A percentile compares a stretch with the other conserved stretches of the same genome.
Evolutionary conservation across 2,797 vertebrate genomes (phyloP).

Genomic region (Helarctos malayanus): DNA sequence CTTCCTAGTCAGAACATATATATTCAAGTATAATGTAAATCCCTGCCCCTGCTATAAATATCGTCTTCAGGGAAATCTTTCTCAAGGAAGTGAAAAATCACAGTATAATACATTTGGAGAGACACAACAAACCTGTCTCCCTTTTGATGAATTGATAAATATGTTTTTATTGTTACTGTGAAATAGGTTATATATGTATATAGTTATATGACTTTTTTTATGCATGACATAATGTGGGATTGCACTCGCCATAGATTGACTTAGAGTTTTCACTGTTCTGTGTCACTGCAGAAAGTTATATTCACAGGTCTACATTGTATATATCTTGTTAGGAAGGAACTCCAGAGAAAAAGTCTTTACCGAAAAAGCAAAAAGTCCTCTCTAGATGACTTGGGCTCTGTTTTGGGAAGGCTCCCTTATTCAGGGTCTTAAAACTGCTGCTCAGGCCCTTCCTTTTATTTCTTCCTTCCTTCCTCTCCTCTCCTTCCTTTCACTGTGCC

Average conservation of each 20-base stretch:
- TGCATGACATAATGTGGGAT: conserved; percentile 39
- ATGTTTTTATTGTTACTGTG: conserved; percentile 72
- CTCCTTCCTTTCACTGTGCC: fast-evolving
- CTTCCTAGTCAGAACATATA: conserved; percentile 59
- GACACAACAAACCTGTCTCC: conserved; percentile 68
- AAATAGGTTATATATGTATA: conserved; percentile 66
- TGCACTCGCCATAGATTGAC: conserved; percentile 4
- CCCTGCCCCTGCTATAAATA: conserved; percentile 64
- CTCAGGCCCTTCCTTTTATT: neutral
- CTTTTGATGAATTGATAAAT: conserved; percentile 70
- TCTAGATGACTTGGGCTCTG: neutral
- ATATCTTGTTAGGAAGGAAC: conserved; percentile 6
- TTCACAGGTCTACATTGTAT: neutral
- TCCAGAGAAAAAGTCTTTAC: neutral
- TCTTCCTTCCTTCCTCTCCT: neutral
- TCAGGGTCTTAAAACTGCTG: neutral
- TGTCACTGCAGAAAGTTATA: conserved; percentile 54
- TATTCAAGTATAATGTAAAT: conserved; percentile 60
- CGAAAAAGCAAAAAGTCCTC: conserved; percentile 20
- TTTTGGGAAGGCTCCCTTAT: neutral
- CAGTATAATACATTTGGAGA: conserved; percentile 58
- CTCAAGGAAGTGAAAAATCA: conserved; percentile 76
- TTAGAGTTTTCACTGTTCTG: conserved; percentile 3
- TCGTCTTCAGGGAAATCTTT: conserved; percentile 76
- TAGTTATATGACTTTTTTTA: neutral